Conservation (phyloP, 2,113 vertebrate species). For the Malurus alboscapulatus region DNA sequence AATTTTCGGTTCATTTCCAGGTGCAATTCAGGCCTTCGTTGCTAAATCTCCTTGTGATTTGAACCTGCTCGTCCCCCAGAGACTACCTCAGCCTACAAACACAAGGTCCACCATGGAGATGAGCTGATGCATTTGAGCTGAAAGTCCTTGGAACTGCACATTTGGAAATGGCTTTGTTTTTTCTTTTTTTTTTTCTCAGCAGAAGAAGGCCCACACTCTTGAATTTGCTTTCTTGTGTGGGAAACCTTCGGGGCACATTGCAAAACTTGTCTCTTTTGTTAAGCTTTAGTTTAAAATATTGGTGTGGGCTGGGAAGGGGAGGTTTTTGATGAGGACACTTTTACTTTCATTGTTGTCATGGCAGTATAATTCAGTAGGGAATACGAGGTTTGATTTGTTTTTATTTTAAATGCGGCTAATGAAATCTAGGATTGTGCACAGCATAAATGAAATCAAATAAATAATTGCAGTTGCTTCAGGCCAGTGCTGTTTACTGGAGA, state of each 20-base stretch:
- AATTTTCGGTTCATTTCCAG: constrained; percentile 65
- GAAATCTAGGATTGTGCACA: background rate
- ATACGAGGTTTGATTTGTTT: constrained; percentile 20
- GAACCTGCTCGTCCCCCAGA: background rate
- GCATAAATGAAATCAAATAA: constrained; percentile 42
- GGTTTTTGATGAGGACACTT: constrained; percentile 28
- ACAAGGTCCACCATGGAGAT: background rate
- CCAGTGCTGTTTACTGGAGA: constrained; percentile 39
- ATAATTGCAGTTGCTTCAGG: constrained; percentile 41
- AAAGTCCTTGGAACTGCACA: background rate
- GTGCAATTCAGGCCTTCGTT: constrained; percentile 61
- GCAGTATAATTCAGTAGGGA: background rate
- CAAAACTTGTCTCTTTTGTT: constrained; percentile 21
- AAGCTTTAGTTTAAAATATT: background rate
- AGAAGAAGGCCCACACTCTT: background rate
- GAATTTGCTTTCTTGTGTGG: constrained; percentile 11
- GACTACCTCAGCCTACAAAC: background rate
- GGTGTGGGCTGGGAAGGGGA: background rate
- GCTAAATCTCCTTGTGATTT: constrained; percentile 51
- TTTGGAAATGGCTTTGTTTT: background rate
- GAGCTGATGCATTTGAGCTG: background rate
- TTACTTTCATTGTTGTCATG: constrained; percentile 45
- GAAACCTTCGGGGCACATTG: background rate
- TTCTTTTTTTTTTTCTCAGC: background rate
- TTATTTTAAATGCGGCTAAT: constrained; percentile 37